Evolutionary conservation across 1,140 invertebrate species (phyloP), one percentile per base, ranked within the genome.

Genomic region (Drepana arcuata): DNA sequence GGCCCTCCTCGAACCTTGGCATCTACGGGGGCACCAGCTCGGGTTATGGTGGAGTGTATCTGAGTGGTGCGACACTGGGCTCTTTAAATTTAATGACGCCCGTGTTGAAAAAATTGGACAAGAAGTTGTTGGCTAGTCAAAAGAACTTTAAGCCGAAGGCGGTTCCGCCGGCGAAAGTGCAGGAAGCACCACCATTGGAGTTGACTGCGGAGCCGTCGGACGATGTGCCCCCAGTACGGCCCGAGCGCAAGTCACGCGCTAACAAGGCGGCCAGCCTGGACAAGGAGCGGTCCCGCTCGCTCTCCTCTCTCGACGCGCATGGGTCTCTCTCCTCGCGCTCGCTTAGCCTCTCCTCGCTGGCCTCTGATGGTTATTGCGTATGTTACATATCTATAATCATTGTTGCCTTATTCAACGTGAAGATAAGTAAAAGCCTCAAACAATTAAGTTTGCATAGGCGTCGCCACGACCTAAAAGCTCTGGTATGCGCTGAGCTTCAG

Each of bases 21-120:
- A 87, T 87, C 2, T 89, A 89, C 35, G 88, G 88, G 2, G 88
- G 88, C 12, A 88, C 87, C 0, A 61, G 85, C 33, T 88, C 88
- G 0, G 88, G 88, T 13, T 89, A 89, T 46, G 88, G 88, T 7
- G 86, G 86, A 6, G 62, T 89, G 2, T 86, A 85, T 23, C 51
- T 89, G 31, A 86, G 86, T 21, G 71, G 86, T 42, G 62, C 74
- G 10, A 62, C 68, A 2, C 63, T 85, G 28, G 64, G 73, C 23
- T 85, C 86, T 0, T 68, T 87, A 7, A 86, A 85, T 60, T 60
- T 88, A 13, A 79, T 85, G 44, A 80, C 72, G 26, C 81, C 86
- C 14, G 79, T 83, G 34, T 75, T 84, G 29, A 86, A 84, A 66
- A 87, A 87, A 40, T 67, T 80, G 42, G 73, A 82, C 43, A 80